Conservation (phyloP, 2,888 invertebrate species). For the Cosmia pyralina region DNA sequence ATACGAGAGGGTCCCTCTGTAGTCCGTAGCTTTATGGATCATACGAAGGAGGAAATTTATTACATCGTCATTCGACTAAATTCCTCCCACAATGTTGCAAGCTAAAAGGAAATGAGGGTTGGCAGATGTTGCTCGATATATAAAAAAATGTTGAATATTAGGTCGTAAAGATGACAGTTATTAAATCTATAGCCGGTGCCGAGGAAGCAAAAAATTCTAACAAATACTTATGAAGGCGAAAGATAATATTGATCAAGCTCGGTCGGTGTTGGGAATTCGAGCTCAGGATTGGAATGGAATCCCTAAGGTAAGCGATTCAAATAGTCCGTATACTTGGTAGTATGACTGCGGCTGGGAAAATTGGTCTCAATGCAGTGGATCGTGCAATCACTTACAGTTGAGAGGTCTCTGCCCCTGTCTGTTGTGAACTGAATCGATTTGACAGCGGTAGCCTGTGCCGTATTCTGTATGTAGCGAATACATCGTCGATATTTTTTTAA, state of each 20-base stretch:
- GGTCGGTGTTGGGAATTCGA: conserved; percentile 44
- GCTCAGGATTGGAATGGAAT: conserved; percentile 61
- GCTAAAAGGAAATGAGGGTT: conserved; percentile 80
- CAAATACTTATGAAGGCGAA: conserved; percentile 58
- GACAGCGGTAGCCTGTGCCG: conserved; percentile 44
- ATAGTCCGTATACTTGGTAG: conserved; percentile 51
- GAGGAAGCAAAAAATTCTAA: conserved; percentile 41
- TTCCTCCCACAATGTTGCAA: conserved; percentile 78
- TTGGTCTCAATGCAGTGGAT: conserved; percentile 59
- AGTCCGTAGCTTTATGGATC: conserved; percentile 79
- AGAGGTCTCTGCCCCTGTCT: conserved; percentile 49
- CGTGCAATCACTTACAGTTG: conserved; percentile 62
- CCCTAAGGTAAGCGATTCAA: conserved; percentile 65
- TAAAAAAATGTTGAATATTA: conserved; percentile 75
- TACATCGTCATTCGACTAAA: conserved; percentile 82
- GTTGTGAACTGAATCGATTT: conserved; percentile 53
- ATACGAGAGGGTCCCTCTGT: conserved; percentile 59
- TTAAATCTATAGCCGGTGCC: conserved; percentile 69
- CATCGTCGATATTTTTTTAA: conserved; percentile 25
- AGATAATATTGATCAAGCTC: conserved; percentile 63
- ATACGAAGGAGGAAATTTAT: conserved; percentile 81
- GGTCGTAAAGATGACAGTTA: conserved; percentile 78
- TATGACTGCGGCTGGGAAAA: conserved; percentile 58
- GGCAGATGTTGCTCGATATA: conserved; percentile 75
- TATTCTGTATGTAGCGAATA: conserved; percentile 25